Evolutionary conservation across 2,888 invertebrate species (phyloP), one percentile per base, ranked within the genome.

Genomic region (Hemistola chrysoprasaria): DNA sequence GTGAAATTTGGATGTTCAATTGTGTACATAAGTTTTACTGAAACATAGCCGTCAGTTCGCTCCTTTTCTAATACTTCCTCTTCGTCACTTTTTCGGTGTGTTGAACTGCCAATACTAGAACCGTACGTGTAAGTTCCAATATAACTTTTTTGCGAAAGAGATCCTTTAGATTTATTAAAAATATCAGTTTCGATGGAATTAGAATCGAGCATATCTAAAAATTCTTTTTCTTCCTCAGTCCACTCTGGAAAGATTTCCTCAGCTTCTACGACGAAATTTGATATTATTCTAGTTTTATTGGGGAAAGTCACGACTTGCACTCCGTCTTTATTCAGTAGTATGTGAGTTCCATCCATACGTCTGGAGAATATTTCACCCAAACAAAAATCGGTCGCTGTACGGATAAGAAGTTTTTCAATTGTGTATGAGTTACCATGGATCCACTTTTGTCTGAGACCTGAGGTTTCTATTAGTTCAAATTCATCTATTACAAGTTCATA

Each of bases 1-100:
- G 90, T 78, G 54, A 90, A 91, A 66, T 90, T 82, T 22, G 70
- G 65, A 71, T 91, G 90, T 61, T 91, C 91, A 43, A 88, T 67
- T 1, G 72, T 74, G 50, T 68, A 79, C 26, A 69, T 50, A 6
- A 80, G 43, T 46, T 77, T 70, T 6, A 87, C 56, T n/a, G 78
- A 79, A 38, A 85, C 30, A 46, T 76, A 87, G 4, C 86, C 86
- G 56, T 86, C 86, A 0, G 49, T 57, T 44, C 71, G 59, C 42
- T 47, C 50, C 9, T 50, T 62, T 28, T 53, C 45, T 16, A 68
- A 64, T 36, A 11, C 3, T 0, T 16, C 29, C 10, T 22, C 8
- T 11, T 43, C 41, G 23, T 65, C 65, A 0, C 61, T 1, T 47
- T 67, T 73, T 45, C 59, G 67, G n/a, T 60, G 62, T 1, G 10